These are phyloP conservation scores for Mirounga angustirostris DNA, from an alignment of 2,113 vertebrate species.

Conservation along the genomic window DNA sequence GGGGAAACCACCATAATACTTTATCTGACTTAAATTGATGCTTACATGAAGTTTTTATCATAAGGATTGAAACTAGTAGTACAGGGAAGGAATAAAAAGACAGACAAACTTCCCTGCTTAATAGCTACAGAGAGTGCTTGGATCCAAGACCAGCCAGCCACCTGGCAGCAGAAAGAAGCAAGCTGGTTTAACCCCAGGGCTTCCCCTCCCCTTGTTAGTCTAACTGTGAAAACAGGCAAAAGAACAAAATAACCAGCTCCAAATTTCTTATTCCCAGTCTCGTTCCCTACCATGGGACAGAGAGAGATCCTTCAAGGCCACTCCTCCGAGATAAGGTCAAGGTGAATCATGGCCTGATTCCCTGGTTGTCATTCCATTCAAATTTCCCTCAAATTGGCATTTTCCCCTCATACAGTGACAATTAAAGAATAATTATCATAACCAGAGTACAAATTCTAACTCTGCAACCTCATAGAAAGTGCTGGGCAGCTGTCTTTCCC, in stretches of 20 bases:
- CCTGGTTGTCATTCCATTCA: not conserved
- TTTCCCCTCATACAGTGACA: not conserved
- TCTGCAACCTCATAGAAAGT: not conserved
- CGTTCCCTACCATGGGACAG: not conserved
- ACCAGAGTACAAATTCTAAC: not conserved
- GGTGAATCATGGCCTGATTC: not conserved
- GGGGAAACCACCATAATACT: not conserved
- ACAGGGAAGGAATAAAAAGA: not conserved
- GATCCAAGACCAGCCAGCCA: not conserved
- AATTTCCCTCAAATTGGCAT: not conserved
- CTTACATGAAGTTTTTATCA: not conserved
- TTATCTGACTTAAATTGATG: conserved; percentile 31
- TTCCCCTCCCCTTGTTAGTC: not conserved
- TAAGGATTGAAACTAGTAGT: not conserved
- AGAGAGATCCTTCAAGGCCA: not conserved
- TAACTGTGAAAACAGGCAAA: not conserved
- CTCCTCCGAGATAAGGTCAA: not conserved
- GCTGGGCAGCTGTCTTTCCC: not conserved
- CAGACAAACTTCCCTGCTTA: not conserved
- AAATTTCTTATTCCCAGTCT: not conserved
- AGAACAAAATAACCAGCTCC: not conserved
- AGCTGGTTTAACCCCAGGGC: not conserved
- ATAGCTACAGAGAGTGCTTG: not conserved
- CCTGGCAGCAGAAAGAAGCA: not conserved
- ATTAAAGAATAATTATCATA: not conserved